A percentile compares a stretch with the other conserved stretches of the same genome.
Evolutionary conservation across 2,888 invertebrate genomes (phyloP).

Genomic region (Drosophila yooni): DNA sequence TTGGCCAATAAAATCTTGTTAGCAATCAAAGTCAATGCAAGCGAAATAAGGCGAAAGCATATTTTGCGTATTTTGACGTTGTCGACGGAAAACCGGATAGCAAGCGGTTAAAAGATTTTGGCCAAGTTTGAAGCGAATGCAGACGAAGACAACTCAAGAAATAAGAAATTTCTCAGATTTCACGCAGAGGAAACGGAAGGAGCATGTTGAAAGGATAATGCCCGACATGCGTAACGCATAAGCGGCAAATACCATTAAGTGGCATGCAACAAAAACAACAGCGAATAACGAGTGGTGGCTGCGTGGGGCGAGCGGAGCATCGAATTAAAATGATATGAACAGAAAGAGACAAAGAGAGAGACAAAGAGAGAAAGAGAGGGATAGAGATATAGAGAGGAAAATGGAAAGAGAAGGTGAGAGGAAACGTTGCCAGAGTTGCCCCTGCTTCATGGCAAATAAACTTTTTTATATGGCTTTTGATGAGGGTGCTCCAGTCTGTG

Average conservation of each 20-base stretch:
- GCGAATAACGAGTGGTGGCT: slow-evolving; percentile 28
- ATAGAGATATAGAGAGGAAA: slow-evolving; percentile 27
- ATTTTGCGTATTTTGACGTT: background rate
- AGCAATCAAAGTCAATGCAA: slow-evolving; percentile 48
- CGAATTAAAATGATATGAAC: slow-evolving; percentile 71
- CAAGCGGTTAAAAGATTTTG: slow-evolving; percentile 47
- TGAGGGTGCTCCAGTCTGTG: slow-evolving; percentile 54
- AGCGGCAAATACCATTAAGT: slow-evolving; percentile 81
- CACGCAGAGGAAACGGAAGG: slow-evolving; percentile 58
- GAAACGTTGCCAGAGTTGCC: slow-evolving; percentile 59
- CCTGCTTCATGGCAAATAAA: slow-evolving; percentile 74
- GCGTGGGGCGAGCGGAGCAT: slow-evolving; percentile 27
- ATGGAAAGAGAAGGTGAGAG: background rate
- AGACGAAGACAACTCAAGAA: slow-evolving; percentile 1
- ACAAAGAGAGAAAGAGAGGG: background rate
- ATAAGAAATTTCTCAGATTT: slow-evolving; percentile 40
- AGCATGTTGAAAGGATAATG: slow-evolving; percentile 74
- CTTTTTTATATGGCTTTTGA: slow-evolving; percentile 73
- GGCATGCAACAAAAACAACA: slow-evolving; percentile 53
- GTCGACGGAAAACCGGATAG: slow-evolving; percentile 40
- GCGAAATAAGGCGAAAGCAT: slow-evolving; percentile 20
- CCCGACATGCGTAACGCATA: slow-evolving; percentile 80
- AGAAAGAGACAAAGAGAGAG: background rate
- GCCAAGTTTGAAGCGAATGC: slow-evolving; percentile 2
- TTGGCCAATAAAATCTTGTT: slow-evolving; percentile 61